Evolutionary conservation across 2,113 vertebrate species (phyloP).

Genomic region (Cyanistes caeruleus): DNA sequence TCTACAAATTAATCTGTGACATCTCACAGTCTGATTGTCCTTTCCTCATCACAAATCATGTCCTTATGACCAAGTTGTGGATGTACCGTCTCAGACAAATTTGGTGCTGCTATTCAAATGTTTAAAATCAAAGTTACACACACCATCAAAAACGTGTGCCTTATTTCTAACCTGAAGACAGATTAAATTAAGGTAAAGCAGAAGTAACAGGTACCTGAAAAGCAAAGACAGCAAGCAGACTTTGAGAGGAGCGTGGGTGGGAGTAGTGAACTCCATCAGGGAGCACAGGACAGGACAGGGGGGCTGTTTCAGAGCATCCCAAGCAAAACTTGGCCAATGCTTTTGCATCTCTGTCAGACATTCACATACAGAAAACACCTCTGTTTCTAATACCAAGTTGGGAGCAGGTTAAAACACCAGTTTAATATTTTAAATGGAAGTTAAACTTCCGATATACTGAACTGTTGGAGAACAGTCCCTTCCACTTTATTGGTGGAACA

Average conservation of each 20-base stretch:
- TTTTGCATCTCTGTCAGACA: not conserved
- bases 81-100: not conserved
- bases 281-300: not conserved
- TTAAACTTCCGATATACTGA: not conserved
- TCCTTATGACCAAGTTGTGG: not conserved
- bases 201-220: not conserved
- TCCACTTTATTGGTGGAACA: not conserved
- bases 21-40: not conserved
- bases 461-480: not conserved
- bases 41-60: not conserved
- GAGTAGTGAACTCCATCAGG: not conserved
- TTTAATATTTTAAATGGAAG: not conserved
- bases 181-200: not conserved
- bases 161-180: not conserved
- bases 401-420: not conserved
- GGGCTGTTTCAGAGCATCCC: not conserved
- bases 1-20: not conserved
- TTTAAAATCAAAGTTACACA: not conserved
- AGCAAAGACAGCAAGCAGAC: not conserved
- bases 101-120: not conserved
- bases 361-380: not conserved
- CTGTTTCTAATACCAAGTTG: not conserved
- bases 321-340: not conserved
- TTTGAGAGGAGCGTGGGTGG: rapidly evolving
- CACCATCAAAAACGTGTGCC: rapidly evolving